Evolutionary conservation across 1,140 invertebrate species (phyloP), one percentile per base, ranked within the genome.

Genomic region (Eumaeus atala): DNA sequence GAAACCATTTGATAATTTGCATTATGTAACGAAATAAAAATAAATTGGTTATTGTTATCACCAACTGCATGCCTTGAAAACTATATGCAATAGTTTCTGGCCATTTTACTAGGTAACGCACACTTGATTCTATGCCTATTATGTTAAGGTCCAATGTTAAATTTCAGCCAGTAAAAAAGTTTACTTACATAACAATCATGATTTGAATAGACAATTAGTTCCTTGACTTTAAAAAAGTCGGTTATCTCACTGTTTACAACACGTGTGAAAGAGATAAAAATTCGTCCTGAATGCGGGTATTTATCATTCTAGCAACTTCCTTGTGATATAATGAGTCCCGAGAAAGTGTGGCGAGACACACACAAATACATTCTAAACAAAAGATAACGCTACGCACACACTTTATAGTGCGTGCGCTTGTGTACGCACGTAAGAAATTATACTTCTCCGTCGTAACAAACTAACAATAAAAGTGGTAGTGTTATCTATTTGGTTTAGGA

Each of bases 231-330:
- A 44, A 1, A 16, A 44, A 44, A 44, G 17, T 16, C 12, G 16
- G 40, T 14, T 44, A 17, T 44, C 40, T 5, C 40, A 44, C 17
- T 9, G 14, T 44, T 44, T 44, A 14, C 9, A 16, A 16, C 9
- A 6, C 40, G 40, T 17, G 40, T 6, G 40, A 44, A 44, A 44
- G 40, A 44, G 40, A 44, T 14, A 16, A 44, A 44, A 44, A 14
- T 28, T 28, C 21, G 40, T 44, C 40, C 40, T 44, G 40, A 7
- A 28, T 28, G 6, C 38, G 38, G 38, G 40, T 28, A 28, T 28
- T 28, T 28, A 28, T 28, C 6, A 28, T 28, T 6, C 12, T 44
- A 44, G 40, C 17, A 6, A 28, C 21, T 17, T 16, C 40, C 40
- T 44, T 16, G 40, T 44, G 14, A 44, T 16, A 14, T 44, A 44